A percentile compares a stretch with the other conserved stretches of the same genome.
phyloP scores from a whole-genome alignment of 2,888 invertebrate species.

The Camptogramma bilineatum region DNA sequence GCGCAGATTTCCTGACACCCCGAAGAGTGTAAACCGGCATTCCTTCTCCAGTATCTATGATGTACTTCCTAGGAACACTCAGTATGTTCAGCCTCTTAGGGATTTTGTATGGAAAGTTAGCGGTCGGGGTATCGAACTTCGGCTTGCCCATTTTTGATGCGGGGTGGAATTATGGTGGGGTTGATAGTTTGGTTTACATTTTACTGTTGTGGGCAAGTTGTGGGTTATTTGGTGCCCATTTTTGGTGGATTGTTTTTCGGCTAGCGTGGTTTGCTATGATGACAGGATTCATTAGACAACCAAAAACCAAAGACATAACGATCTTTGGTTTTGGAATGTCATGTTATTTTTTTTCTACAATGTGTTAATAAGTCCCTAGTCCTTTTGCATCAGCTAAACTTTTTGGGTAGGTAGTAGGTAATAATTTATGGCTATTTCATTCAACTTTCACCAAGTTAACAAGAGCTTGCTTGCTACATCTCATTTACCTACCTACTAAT shows the following conservation, averaged over 20 bases:
- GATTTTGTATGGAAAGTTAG: conserved; percentile 65
- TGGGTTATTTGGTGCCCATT: conserved; percentile 47
- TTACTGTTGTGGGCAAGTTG: conserved; percentile 14
- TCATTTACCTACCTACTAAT: no score
- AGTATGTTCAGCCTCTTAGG: conserved; percentile 61
- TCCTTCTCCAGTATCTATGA: conserved; percentile 58
- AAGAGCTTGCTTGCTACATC: no score
- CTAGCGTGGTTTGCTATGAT: neutral
- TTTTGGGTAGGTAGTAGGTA: neutral
- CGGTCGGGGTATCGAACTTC: conserved; percentile 63
- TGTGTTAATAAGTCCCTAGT: neutral
- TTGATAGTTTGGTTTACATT: conserved; percentile 33
- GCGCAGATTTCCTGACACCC: conserved; percentile 67
- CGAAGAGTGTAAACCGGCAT: conserved; percentile 61
- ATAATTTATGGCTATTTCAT: no score
- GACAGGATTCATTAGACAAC: conserved; percentile 31
- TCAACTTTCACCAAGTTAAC: no score
- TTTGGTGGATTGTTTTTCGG: conserved; percentile 32
- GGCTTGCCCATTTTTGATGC: conserved; percentile 59
- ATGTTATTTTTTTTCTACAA: neutral
- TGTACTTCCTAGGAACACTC: conserved; percentile 61
- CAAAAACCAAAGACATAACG: neutral
- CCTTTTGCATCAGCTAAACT: neutral
- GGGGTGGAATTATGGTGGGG: conserved; percentile 49
- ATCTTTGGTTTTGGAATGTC: conserved; percentile 19